Base-by-base conservation (phyloP, 2,888 invertebrate species). In the Laothoe populi region DNA sequence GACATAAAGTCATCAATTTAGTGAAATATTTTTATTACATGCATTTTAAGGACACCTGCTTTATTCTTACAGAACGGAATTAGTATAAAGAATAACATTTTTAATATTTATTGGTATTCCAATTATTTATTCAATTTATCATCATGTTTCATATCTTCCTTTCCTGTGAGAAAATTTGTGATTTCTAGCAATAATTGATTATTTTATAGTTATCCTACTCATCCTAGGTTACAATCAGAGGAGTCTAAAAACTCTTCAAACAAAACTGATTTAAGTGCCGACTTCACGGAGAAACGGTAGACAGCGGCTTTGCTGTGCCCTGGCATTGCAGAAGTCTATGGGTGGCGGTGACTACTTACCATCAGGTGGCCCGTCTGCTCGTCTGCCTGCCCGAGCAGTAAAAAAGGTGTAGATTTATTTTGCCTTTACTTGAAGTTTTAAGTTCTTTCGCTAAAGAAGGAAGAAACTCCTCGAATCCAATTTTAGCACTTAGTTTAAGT, bases 121-220 rank as follows among this genome's bases (percentile, higher is more conserved):
- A 45, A 45, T 23, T 21, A 45, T 1, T 7, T 21, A 8, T 42
- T 11, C 8, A 21, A 23, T 11, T 21, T 26, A n/a, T 7, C 48
- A 10, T 7, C 16, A 53, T 53, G 3, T 19, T 35, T 35, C 53
- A 53, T 35, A 13, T 23, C n/a, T 48, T 24, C 24, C 35, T 35
- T 31, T 8, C 10, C 31, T 53, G 4, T 19, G 53, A 35, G 13
- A 2, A 21, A 11, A 35, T 53, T 79, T 62, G 66, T 79, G 74
- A 75, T 72, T 70, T 73, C 73, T 72, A 74, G 73, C 71, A n/a
- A n/a, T n/a, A n/a, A n/a, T 64, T 75, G 53, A 53, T 53, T 53
- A 11, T 11, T 53, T 53, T 53, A 35, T 35, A 35, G 10, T 11
- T 77, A 13, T 82, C 79, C 79, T 84, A 84, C 82, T 82, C 79